Conservation (phyloP, 1,140 invertebrate genomes). For the Colletes latitarsis region DNA sequence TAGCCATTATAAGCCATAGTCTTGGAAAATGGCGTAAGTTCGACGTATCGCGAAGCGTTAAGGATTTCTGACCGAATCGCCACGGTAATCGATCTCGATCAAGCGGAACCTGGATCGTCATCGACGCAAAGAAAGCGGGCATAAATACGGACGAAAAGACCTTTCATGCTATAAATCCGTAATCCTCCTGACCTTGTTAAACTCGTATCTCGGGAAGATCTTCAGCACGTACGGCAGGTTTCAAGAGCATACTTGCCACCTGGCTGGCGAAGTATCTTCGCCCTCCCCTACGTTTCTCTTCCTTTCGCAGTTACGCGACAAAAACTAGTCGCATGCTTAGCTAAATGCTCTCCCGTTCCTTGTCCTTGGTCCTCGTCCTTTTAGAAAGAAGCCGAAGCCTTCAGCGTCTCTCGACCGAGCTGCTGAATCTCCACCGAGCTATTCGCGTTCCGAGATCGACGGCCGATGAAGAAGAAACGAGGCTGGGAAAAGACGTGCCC, state of each 20-base stretch:
- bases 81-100: slow-evolving; percentile 13
- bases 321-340: slow-evolving; percentile 80
- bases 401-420: slow-evolving; percentile 6
- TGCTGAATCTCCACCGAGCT: slow-evolving; percentile 15
- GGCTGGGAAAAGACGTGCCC: background rate
- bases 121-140: background rate
- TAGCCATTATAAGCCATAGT: no score
- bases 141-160: slow-evolving; percentile 34
- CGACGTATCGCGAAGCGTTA: no score
- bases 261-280: slow-evolving; percentile 62
- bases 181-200: slow-evolving; percentile 65
- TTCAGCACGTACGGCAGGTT: slow-evolving; percentile 61
- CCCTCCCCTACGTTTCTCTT: slow-evolving; percentile 53
- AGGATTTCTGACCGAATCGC: background rate
- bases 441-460: slow-evolving; percentile 45
- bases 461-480: slow-evolving; percentile 15
- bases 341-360: slow-evolving; percentile 74
- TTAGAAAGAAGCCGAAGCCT: slow-evolving; percentile 56
- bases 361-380: slow-evolving; percentile 67
- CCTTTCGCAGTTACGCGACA: slow-evolving; percentile 73
- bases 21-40: no score
- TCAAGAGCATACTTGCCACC: slow-evolving; percentile 73
- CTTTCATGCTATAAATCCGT: slow-evolving; percentile 47
- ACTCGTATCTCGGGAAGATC: slow-evolving; percentile 65
- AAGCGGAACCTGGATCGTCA: background rate